Evolutionary conservation across 2,888 invertebrate species (phyloP), one percentile per base, ranked within the genome.

Genomic region (Latrodectus hesperus): DNA sequence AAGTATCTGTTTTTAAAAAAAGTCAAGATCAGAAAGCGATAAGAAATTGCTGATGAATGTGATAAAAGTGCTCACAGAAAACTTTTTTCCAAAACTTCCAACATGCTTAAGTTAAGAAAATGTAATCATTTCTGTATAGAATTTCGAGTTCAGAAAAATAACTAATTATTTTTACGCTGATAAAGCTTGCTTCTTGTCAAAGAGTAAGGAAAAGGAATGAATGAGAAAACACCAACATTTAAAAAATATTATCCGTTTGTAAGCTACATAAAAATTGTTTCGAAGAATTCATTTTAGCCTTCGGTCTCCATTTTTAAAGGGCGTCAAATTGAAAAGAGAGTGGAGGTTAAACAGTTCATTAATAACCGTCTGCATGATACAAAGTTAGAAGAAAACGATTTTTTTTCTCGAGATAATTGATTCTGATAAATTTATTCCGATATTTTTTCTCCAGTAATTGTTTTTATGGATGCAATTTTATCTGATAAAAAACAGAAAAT

Each of bases 331-430:
- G 68, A 70, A 75, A 82, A 82, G 70, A 68, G 74, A 74, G 67
- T 52, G 68, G 51, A 9, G 17, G 55, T 60, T 52, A 71, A 83
- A 64, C 65, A 52, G 52, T 64, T 76, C 83, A 83, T 83, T 83
- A 83, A 83, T 83, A 83, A 83, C 71, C 71, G 83, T 83, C 70
- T 71, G 70, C 70, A 52, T 53, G 71, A 76, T 71, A 77, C 76
- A 64, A 51, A 14, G 65, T 77, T 68, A 38, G 49, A 52, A 76
- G 38, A 74, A 67, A 71, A 83, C 64, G 22, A 51, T 77, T 76
- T 51, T 64, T 83, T 75, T 67, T 71, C 64, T 65, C 60, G 52
- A 49, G 26, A 72, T 83, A 83, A 83, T 83, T 83, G 76, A 83
- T 76, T 76, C 70, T 75, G 60, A 75, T 55, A 70, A n/a, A 70